Percentiles rank a stretch among this genome's conserved stretches.
Conservation (phyloP, 1,140 invertebrate species). For the Plutomurus gul region DNA sequence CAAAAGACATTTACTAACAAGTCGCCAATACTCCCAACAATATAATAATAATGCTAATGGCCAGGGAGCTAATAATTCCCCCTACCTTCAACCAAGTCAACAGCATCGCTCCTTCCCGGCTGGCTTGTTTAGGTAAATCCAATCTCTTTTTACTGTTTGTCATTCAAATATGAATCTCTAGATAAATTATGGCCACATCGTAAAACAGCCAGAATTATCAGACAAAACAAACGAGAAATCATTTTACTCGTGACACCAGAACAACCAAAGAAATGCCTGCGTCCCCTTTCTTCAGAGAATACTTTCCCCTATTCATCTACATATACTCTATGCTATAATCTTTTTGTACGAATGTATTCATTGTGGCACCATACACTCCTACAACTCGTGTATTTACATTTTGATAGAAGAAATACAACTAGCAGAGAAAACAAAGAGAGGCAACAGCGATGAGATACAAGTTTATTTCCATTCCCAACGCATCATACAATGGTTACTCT, state of each 20-base stretch:
- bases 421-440: constrained; percentile 19
- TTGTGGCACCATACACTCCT: too few species aligned
- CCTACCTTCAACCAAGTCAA: not conserved
- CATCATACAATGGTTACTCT: not conserved
- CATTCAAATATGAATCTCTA: not conserved
- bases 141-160: not conserved
- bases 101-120: constrained; percentile 51
- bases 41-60: not conserved
- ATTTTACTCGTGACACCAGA: not conserved
- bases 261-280: not conserved
- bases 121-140: constrained; percentile 48
- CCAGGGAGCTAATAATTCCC: constrained; percentile 30
- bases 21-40: constrained; percentile 43
- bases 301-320: too few species aligned
- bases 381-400: too few species aligned
- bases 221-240: not conserved
- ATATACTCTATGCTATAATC: too few species aligned
- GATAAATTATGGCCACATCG: not conserved
- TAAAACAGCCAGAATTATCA: not conserved
- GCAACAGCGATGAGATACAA: too few species aligned
- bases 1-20: constrained; percentile 49
- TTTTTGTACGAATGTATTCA: too few species aligned
- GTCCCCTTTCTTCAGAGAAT: too few species aligned
- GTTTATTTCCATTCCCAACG: not conserved
- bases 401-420: too few species aligned